Evolutionary conservation across 1,140 invertebrate genomes (phyloP).

Genomic region (Adelges cooleyi): DNA sequence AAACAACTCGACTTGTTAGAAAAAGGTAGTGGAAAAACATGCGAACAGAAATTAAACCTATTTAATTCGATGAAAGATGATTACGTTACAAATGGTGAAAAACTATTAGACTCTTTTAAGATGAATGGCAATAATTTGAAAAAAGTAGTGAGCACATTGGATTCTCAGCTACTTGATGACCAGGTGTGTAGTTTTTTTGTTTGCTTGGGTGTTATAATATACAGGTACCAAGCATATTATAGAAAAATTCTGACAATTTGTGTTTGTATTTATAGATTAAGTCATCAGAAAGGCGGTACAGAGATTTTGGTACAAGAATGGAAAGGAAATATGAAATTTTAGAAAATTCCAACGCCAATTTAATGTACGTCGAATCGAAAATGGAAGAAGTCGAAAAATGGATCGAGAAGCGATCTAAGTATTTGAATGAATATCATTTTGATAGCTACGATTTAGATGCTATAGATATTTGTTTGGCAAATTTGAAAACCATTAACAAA

Average conservation of each 20-base stretch:
- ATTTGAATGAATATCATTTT: not conserved
- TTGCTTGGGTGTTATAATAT: too few species aligned
- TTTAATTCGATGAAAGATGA: conserved; percentile 43
- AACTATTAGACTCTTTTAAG: conserved; percentile 56
- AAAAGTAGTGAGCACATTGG: conserved; percentile 69
- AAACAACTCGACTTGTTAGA: conserved; percentile 69
- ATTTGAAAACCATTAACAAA: conserved; percentile 54
- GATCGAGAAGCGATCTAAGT: conserved; percentile 55
- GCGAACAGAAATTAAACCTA: conserved; percentile 60
- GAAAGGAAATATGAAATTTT: conserved; percentile 69
- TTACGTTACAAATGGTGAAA: conserved; percentile 32
- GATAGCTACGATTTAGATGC: conserved; percentile 41
- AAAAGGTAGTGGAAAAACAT: conserved; percentile 69
- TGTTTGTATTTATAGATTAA: conserved; percentile 46
- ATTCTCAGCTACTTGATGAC: conserved; percentile 82
- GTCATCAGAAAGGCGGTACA: conserved; percentile 65
- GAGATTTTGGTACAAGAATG: conserved; percentile 69
- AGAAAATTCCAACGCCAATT: conserved; percentile 55
- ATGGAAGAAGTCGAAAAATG: conserved; percentile 64
- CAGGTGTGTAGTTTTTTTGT: conserved; percentile 42
- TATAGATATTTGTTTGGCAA: conserved; percentile 55
- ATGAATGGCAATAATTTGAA: conserved; percentile 55
- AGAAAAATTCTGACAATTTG: too few species aligned
- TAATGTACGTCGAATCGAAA: conserved; percentile 52
- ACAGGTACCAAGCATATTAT: too few species aligned